Evolutionary conservation across 2,113 vertebrate genomes (phyloP).

Genomic region (Marcusenius ussheri): DNA sequence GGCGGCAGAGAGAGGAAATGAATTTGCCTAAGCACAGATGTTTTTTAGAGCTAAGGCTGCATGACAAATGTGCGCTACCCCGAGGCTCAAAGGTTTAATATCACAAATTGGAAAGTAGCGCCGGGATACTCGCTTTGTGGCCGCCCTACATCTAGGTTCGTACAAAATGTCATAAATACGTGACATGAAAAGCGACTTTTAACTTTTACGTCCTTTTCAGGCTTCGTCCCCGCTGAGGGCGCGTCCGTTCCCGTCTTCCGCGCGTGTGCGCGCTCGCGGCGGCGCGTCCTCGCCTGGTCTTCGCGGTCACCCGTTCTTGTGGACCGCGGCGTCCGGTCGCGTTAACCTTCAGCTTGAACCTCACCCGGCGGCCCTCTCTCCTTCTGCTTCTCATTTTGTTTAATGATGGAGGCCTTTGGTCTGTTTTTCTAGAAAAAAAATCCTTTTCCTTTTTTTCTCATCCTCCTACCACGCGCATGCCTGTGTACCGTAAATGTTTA

Average conservation of each 20-base stretch:
- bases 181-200: conserved; percentile 47
- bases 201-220: conserved; percentile 36
- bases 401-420: conserved; percentile 24
- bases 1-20: conserved; percentile 53
- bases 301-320: not conserved
- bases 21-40: conserved; percentile 57
- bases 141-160: conserved; percentile 32
- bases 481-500: not conserved
- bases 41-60: conserved; percentile 51
- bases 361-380: conserved; percentile 1
- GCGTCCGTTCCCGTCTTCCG: not conserved
- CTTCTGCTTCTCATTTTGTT: conserved; percentile 35
- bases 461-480: not conserved
- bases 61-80: conserved; percentile 56
- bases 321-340: not conserved
- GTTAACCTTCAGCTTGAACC: not conserved
- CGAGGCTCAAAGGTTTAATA: conserved; percentile 56
- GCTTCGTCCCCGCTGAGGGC: conserved; percentile 32
- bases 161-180: conserved; percentile 38
- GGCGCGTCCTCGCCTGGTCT: not conserved
- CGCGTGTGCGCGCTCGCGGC: not conserved
- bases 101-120: conserved; percentile 57
- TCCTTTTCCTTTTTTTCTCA: not conserved
- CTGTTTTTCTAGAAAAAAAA: not conserved
- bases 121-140: conserved; percentile 57